phyloP scores from a whole-genome alignment of 2,113 vertebrate genomes.

The Dicaeum eximium region DNA sequence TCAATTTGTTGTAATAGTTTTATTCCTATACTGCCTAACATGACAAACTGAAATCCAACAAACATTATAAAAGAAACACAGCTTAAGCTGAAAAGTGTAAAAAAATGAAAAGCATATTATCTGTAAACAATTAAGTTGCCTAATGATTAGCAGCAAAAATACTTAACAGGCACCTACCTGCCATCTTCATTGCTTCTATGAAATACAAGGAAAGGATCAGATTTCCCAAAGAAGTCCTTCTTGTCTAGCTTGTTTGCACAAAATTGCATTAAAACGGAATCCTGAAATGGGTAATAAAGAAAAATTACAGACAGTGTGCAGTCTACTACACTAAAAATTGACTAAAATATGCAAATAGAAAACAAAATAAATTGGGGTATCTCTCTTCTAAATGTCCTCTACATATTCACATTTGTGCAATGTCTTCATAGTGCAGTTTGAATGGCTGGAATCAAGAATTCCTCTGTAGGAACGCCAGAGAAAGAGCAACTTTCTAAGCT shows the following conservation, averaged over 20 bases:
- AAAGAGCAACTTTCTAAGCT: background rate
- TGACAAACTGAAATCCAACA: background rate
- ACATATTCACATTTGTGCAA: background rate
- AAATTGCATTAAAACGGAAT: conserved; percentile 87
- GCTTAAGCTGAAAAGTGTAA: background rate
- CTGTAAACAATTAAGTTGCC: background rate
- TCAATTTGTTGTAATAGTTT: background rate
- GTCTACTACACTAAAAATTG: background rate
- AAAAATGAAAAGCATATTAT: background rate
- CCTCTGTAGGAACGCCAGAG: background rate
- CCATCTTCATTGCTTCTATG: conserved; percentile 87
- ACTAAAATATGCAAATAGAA: background rate
- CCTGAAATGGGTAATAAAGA: conserved; percentile 64
- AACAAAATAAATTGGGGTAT: background rate
- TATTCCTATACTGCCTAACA: background rate
- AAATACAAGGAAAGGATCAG: conserved; percentile 88
- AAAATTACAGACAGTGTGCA: background rate
- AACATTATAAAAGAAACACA: background rate
- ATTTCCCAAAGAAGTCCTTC: conserved; percentile 90
- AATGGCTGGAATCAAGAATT: background rate
- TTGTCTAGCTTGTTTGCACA: conserved; percentile 89
- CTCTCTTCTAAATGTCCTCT: background rate
- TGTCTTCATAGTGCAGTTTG: background rate
- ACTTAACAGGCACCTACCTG: conserved; percentile 67
- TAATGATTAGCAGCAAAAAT: background rate